phyloP scores from a whole-genome alignment of 2,888 invertebrate species.

The Phengaris alcon region DNA sequence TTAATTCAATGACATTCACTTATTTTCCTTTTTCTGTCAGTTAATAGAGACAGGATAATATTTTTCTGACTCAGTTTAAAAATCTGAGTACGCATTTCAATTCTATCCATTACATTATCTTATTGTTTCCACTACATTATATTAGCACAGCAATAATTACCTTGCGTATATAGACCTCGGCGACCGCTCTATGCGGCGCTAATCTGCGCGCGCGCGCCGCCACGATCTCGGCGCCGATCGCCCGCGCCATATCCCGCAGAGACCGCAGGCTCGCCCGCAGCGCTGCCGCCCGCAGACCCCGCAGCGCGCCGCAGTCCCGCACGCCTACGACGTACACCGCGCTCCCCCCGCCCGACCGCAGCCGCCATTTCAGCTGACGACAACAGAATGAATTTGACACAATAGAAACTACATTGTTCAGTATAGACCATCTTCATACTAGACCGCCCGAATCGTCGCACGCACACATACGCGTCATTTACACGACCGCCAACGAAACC shows the following conservation, averaged over 20 bases:
- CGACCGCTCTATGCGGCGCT: slow-evolving; percentile 81
- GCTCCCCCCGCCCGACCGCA: slow-evolving; percentile 92
- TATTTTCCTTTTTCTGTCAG: no score
- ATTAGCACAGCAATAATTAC: slow-evolving; percentile 53
- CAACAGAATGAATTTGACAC: not conserved
- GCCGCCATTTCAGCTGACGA: slow-evolving; percentile 94
- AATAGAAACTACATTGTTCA: no score
- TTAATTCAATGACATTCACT: no score
- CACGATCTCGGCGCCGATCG: slow-evolving; percentile 86
- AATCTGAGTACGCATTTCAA: no score
- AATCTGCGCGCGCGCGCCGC: slow-evolving; percentile 57
- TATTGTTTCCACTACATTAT: no score
- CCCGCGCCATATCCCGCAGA: slow-evolving; percentile 91
- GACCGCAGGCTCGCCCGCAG: slow-evolving; percentile 93
- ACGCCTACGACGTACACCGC: slow-evolving; percentile 99
- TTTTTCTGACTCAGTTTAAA: no score
- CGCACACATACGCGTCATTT: no score
- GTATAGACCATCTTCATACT: no score
- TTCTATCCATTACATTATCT: no score
- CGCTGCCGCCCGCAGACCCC: slow-evolving; percentile 90
- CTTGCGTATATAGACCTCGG: slow-evolving; percentile 91
- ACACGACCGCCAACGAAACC: no score
- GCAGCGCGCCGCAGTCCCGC: slow-evolving; percentile 91
- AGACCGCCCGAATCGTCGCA: no score
- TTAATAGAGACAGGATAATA: no score